Evolutionary conservation across 2,113 vertebrate genomes (phyloP).

Genomic region (Andinoacara biseriatus): DNA sequence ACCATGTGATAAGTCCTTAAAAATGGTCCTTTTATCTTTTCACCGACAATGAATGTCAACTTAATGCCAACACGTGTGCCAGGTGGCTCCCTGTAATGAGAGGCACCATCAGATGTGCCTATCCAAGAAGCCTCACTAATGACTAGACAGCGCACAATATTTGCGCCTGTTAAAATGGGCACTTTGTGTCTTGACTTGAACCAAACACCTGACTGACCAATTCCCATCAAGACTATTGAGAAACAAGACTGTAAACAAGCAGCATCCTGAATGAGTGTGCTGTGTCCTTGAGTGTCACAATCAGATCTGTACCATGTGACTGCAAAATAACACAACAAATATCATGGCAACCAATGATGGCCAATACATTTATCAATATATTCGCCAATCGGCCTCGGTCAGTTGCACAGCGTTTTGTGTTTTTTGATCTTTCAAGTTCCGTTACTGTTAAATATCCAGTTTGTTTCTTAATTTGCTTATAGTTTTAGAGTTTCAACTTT

Average conservation of each 20-base stretch:
- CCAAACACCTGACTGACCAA: not conserved
- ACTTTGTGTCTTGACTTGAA: not conserved
- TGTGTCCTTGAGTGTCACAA: no score
- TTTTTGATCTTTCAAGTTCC: no score
- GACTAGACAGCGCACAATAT: not conserved
- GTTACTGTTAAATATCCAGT: no score
- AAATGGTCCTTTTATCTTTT: not conserved
- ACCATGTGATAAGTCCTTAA: no score
- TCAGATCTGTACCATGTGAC: no score
- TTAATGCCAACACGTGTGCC: slow-evolving; percentile 16
- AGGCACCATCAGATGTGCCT: not conserved
- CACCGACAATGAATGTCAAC: slow-evolving; percentile 6
- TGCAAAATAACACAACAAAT: not conserved
- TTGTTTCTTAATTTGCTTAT: no score
- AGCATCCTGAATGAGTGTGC: not conserved
- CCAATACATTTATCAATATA: not conserved
- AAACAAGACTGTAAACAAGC: not conserved
- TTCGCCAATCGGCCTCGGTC: no score
- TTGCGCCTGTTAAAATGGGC: not conserved
- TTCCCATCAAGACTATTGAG: not conserved
- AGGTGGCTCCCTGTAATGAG: slow-evolving; percentile 8
- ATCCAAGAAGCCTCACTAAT: not conserved
- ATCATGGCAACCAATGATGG: not conserved
- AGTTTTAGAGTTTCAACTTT: no score
- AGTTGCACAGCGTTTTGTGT: no score